These are phyloP conservation scores for Neoscelio sp. DNA, from an alignment of 2,888 invertebrate species.

Conservation along the genomic window DNA sequence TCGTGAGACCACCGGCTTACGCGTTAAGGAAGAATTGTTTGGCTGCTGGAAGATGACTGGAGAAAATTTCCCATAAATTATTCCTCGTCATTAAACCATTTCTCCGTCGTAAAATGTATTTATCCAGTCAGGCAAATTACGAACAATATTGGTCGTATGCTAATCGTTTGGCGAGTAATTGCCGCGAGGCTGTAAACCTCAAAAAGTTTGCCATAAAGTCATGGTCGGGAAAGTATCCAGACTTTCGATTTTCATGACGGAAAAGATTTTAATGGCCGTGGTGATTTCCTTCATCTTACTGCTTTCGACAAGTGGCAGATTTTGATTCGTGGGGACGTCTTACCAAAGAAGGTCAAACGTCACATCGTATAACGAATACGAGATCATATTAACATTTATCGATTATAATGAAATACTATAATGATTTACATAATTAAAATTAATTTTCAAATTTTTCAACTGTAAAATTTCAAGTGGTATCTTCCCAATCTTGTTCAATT, in stretches of 20 bases:
- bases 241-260: constrained; percentile 47
- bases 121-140: constrained; percentile 48
- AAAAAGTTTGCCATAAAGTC: constrained; percentile 48
- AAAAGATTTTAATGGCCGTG: constrained; percentile 22
- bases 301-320: constrained; percentile 34
- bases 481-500: too few relatives aligned
- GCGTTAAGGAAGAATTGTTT: constrained; percentile 29
- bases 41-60: constrained; percentile 4
- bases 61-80: constrained; percentile 51
- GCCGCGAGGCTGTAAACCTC: constrained; percentile 48
- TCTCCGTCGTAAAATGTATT: constrained; percentile 45
- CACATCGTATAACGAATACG: too few relatives aligned
- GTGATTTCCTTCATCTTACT: constrained; percentile 8
- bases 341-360: too few relatives aligned
- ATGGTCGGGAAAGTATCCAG: constrained; percentile 46
- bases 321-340: too few relatives aligned
- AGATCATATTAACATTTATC: too few relatives aligned
- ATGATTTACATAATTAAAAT: too few relatives aligned
- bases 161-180: constrained; percentile 52
- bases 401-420: too few relatives aligned
- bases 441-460: too few relatives aligned
- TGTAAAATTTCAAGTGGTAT: too few relatives aligned
- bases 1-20: constrained; percentile 41
- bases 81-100: constrained; percentile 46
- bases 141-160: constrained; percentile 54